These are phyloP conservation scores for Knipowitschia caucasica DNA, from an alignment of 2,797 vertebrate species.

Conservation along the genomic window DNA sequence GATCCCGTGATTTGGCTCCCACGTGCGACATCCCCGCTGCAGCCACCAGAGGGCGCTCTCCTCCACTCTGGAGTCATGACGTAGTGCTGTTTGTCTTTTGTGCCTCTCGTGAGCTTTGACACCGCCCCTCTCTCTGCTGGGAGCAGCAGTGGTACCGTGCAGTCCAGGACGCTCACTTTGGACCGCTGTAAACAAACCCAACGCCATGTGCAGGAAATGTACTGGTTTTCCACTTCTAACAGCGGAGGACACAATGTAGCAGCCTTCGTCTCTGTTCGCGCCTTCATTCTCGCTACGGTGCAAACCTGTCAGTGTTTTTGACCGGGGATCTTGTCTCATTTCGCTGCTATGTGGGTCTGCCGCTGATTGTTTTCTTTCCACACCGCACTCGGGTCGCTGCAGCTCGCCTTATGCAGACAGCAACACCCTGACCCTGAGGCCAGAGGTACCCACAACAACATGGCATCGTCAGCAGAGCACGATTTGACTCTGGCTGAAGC, in stretches of 20 bases:
- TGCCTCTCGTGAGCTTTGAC: constrained; percentile 60
- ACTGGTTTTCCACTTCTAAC: background rate
- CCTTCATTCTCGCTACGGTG: constrained; percentile 1
- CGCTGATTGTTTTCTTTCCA: constrained; percentile 25
- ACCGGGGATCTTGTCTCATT: constrained; percentile 14
- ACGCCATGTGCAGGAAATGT: constrained; percentile 27
- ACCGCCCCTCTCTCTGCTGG: constrained; percentile 71
- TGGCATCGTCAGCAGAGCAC: constrained; percentile 80
- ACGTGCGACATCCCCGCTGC: constrained; percentile 1
- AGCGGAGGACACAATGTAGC: constrained; percentile 38
- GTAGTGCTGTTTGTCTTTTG: constrained; percentile 67
- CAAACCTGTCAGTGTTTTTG: constrained; percentile 28
- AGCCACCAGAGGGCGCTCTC: constrained; percentile 50
- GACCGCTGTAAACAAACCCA: constrained; percentile 69
- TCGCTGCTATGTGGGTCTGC: constrained; percentile 34
- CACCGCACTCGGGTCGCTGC: constrained; percentile 30
- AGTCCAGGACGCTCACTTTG: constrained; percentile 19
- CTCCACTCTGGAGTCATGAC: constrained; percentile 58
- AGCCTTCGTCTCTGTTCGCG: constrained; percentile 12
- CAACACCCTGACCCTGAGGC: background rate
- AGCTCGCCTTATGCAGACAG: constrained; percentile 11
- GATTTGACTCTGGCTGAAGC: constrained; percentile 76
- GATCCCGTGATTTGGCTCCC: no score
- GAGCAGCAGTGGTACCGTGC: constrained; percentile 48
- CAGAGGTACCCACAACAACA: constrained; percentile 46